These are phyloP conservation scores for Bombyx huttoni DNA, from an alignment of 2,888 invertebrate species.

Conservation along the genomic window DNA sequence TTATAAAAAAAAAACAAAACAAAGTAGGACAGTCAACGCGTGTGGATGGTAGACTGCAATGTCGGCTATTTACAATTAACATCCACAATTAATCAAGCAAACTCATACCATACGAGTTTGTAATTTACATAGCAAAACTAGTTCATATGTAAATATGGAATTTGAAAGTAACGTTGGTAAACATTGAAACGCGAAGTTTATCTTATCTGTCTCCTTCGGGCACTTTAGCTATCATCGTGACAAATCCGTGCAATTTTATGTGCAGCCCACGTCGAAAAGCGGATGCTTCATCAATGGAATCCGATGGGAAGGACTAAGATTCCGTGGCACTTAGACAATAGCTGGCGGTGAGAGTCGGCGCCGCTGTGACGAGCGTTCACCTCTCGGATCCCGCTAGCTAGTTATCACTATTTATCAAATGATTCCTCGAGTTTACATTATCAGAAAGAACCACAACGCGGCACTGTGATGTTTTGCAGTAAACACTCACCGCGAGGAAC, in stretches of 20 bases:
- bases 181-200: conserved; percentile 13
- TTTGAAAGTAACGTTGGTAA: conserved; percentile 14
- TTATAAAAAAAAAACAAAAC: neutral
- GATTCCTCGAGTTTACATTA: conserved; percentile 35
- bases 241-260: conserved; percentile 43
- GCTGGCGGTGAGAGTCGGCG: conserved; percentile 67
- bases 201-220: conserved; percentile 49
- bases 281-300: conserved; percentile 63
- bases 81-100: conserved; percentile 31
- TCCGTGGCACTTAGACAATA: conserved; percentile 70
- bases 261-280: conserved; percentile 48
- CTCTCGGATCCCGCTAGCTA: conserved; percentile 56
- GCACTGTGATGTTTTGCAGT: conserved; percentile 45
- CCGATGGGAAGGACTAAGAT: conserved; percentile 69
- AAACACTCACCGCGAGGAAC: conserved; percentile 36
- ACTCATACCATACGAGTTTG: conserved; percentile 18
- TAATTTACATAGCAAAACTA: conserved; percentile 21
- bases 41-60: conserved; percentile 15
- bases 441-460: conserved; percentile 47
- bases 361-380: conserved; percentile 69
- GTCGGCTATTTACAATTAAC: conserved; percentile 37
- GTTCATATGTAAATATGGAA: conserved; percentile 2
- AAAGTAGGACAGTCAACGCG: conserved; percentile 22
- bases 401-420: conserved; percentile 32
- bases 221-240: conserved; percentile 41